phyloP scores from a whole-genome alignment of 2,888 invertebrate genomes.

The Chrysina gloriosa region DNA sequence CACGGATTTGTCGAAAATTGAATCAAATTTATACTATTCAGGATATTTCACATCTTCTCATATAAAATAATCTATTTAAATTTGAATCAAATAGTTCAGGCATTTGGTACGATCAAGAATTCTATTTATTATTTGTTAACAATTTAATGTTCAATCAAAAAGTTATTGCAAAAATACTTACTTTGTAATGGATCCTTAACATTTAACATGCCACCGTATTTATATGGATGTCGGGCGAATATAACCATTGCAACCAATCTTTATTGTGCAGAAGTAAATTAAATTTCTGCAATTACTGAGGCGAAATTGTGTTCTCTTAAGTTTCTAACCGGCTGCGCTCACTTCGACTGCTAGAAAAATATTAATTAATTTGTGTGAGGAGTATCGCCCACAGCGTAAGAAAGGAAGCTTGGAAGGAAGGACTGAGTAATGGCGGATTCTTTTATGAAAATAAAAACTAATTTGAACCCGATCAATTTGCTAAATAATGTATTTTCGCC shows the following conservation, averaged over 20 bases:
- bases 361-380: neutral
- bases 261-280: neutral
- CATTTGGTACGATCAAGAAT: neutral
- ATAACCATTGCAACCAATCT: neutral
- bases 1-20: too few species aligned
- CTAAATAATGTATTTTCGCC: too few species aligned
- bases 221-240: neutral
- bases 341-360: neutral
- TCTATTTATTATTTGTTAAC: neutral
- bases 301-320: neutral
- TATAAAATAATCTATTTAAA: too few species aligned
- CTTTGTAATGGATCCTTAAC: neutral
- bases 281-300: neutral
- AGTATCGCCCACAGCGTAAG: neutral
- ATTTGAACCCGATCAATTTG: too few species aligned
- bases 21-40: too few species aligned
- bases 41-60: too few species aligned
- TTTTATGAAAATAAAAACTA: too few species aligned
- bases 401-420: neutral
- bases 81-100: too few species aligned
- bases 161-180: neutral
- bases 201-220: neutral
- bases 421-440: too few species aligned
- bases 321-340: neutral
- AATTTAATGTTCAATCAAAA: neutral